Evolutionary conservation across 2,113 vertebrate genomes (phyloP).

Genomic region (Hepsetus odoe): DNA sequence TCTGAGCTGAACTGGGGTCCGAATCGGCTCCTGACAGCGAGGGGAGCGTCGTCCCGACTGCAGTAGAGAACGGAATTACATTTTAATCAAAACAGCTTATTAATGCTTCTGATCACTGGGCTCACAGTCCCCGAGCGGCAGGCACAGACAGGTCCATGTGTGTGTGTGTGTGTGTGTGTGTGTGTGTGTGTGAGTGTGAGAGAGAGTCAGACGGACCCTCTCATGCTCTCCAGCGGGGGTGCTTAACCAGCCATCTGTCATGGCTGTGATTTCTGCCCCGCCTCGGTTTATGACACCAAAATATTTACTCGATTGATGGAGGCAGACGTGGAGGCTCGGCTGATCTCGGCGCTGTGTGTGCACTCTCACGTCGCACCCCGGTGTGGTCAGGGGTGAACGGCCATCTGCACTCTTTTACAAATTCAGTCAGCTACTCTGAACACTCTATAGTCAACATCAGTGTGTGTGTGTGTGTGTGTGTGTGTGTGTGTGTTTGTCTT

Average conservation of each 20-base stretch:
- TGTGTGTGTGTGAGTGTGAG: too few relatives aligned
- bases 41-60: neutral
- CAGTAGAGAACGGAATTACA: constrained; percentile 4
- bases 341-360: constrained; percentile 2
- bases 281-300: constrained; percentile 36
- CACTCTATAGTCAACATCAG: neutral
- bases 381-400: constrained; percentile 5
- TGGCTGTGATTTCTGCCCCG: constrained; percentile 25
- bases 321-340: neutral
- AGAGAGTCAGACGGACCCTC: constrained; percentile 4
- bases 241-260: constrained; percentile 45
- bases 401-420: constrained; percentile 12
- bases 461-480: neutral
- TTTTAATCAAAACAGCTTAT: constrained; percentile 15
- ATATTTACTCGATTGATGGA: constrained; percentile 27
- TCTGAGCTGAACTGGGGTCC: neutral
- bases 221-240: neutral
- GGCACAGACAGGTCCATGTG: constrained; percentile 11
- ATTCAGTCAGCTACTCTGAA: neutral
- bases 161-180: too few relatives aligned
- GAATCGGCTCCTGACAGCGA: neutral
- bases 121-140: constrained; percentile 9
- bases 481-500: neutral
- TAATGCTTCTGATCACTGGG: neutral
- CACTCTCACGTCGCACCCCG: constrained; percentile 3